Base-by-base conservation (phyloP, 2,113 vertebrate species). In the Psittacula cyanocephala region DNA sequence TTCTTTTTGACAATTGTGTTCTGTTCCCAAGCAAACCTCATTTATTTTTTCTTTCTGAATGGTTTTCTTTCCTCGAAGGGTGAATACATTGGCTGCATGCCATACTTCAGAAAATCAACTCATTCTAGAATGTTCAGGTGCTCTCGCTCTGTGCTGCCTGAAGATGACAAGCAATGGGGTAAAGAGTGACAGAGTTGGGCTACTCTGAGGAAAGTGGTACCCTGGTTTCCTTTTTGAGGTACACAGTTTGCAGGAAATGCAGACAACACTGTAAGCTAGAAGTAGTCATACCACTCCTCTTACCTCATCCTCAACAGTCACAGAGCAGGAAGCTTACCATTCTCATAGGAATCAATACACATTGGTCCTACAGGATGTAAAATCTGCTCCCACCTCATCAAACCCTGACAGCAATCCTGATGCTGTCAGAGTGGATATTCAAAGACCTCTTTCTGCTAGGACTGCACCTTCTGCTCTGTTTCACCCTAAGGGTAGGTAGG, bases 301-400 rank as follows among this genome's bases (percentile, higher is more conserved):
- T 64, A 39, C n/a, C 12, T 76, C 22, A 23, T 55, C 28, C 18
- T 47, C 17, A 57, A 22, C 3, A 31, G 39, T 25, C 55, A 27
- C 8, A 37, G 6, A 17, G 49, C 27, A 78, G 8, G 3, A 47
- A 9, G 31, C n/a, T 53, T 57, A 18, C 1, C 1, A 4, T 22
- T 20, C 13, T 57, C 1, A 1, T 11, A 31, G 19, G 29, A 77
- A 64, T 46, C 8, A 64, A 29, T 20, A 29, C 1, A 1, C 1
- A 1, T 31, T 44, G 27, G 47, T 52, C 10, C 24, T 39, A 60
- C 18, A 47, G 16, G 9, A 24, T 1, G 2, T 9, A 50, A 82
- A 91, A 88, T 52, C n/a, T 87, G 2, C 17, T 44, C 77, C 31
- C 24, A 28, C 22, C 27, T 81, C 49, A 8, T 52, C 49, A 57